phyloP scores from a whole-genome alignment of 2,888 invertebrate species.

The Cerastoderma edule region DNA sequence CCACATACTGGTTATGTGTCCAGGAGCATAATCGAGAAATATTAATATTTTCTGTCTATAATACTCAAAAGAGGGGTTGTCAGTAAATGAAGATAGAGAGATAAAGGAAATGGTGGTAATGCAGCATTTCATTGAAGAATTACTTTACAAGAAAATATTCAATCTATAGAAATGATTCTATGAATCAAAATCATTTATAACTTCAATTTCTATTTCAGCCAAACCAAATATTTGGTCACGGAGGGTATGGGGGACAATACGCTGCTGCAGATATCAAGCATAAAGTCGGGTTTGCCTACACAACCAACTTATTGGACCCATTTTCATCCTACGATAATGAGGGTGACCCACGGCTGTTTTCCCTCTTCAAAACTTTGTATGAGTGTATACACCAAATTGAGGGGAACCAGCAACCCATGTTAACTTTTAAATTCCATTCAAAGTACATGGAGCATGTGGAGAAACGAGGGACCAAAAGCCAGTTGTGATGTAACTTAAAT shows the following conservation, averaged over 20 bases:
- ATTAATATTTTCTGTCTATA: too few relatives aligned
- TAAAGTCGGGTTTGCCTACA: conserved; percentile 82
- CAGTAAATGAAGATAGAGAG: too few relatives aligned
- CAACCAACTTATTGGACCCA: conserved; percentile 79
- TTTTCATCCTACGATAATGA: conserved; percentile 56
- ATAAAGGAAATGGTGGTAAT: too few relatives aligned
- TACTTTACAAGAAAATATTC: too few relatives aligned
- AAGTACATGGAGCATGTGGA: conserved; percentile 53
- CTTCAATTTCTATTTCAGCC: conserved; percentile 63
- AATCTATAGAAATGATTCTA: too few relatives aligned
- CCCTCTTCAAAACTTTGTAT: conserved; percentile 68
- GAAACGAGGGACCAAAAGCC: conserved; percentile 27
- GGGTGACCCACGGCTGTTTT: conserved; percentile 64
- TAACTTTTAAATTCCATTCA: conserved; percentile 57
- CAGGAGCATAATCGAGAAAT: too few relatives aligned
- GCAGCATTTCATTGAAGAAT: too few relatives aligned
- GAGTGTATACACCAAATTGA: conserved; percentile 69
- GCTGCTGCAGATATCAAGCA: conserved; percentile 81
- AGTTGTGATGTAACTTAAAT: conserved; percentile 30
- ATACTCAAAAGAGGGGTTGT: too few relatives aligned
- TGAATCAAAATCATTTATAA: too few relatives aligned
- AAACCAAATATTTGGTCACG: conserved; percentile 80
- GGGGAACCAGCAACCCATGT: conserved; percentile 56
- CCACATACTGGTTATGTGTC: too few relatives aligned
- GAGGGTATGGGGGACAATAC: conserved; percentile 84